phyloP scores from a whole-genome alignment of 1,140 invertebrate genomes.

The Drosophila persimilis region DNA sequence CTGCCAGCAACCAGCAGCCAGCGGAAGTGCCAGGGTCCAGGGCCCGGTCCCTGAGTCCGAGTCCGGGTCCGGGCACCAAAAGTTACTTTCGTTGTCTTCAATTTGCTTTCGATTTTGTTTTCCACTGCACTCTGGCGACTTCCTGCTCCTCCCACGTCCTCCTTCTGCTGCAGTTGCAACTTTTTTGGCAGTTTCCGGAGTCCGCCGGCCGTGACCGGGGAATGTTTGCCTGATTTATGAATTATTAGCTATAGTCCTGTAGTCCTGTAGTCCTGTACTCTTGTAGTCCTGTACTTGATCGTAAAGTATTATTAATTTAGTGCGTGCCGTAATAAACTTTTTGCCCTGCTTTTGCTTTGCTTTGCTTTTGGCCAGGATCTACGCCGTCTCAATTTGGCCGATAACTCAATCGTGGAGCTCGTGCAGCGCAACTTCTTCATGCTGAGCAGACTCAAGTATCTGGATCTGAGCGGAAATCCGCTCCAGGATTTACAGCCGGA shows the following conservation, averaged over 20 bases:
- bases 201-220: background rate
- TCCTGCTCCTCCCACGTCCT: slow-evolving; percentile 20
- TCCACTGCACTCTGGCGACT: slow-evolving; percentile 40
- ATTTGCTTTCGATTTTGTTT: slow-evolving; percentile 80
- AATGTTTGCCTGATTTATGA: slow-evolving; percentile 66
- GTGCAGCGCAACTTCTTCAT: slow-evolving; percentile 87
- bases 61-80: slow-evolving; percentile 31
- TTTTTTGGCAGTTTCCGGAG: slow-evolving; percentile 65
- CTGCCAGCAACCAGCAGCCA: slow-evolving; percentile 8
- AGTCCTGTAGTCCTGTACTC: background rate
- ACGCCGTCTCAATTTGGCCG: slow-evolving; percentile 87
- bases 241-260: slow-evolving; percentile 51
- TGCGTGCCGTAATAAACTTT: slow-evolving; percentile 65
- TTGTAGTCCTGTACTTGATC: slow-evolving; percentile 18
- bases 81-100: slow-evolving; percentile 69
- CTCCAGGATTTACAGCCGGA: slow-evolving; percentile 88
- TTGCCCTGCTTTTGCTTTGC: slow-evolving; percentile 11
- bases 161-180: slow-evolving; percentile 31
- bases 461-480: slow-evolving; percentile 90
- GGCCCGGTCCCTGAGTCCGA: too few relatives aligned
- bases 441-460: slow-evolving; percentile 86
- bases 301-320: slow-evolving; percentile 65
- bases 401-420: slow-evolving; percentile 88
- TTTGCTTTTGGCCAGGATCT: slow-evolving; percentile 84
- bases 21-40: slow-evolving; percentile 36